Base-by-base conservation (phyloP, 2,113 vertebrate genomes). In the Pelvicachromis taeniatus region DNA sequence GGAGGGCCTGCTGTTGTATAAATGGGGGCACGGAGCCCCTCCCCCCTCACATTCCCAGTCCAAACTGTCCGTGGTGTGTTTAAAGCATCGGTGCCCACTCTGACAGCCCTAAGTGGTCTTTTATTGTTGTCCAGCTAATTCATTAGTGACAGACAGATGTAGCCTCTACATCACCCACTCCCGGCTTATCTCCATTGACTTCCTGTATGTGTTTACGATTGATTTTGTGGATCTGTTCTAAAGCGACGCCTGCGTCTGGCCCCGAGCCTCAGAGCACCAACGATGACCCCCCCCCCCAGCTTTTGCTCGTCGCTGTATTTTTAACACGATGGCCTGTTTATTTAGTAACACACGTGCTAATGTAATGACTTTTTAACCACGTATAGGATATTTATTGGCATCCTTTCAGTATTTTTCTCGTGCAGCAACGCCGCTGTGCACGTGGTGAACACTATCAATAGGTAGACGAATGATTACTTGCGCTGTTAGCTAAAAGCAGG, bases 1-100 rank as follows among this genome's bases (percentile, higher is more conserved):
- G 16, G 53, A 77, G 77, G 79, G 79, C 85, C 73, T 58, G 77
- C 82, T 82, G 55, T 85, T 87, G 75, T 73, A 19, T 80, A 58
- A 80, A 45, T 73, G 17, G 84, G 45, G 23, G 45, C 82, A 48
- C 54, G 33, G 16, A 50, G 70, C 38, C 35, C 31, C 52, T 80
- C 68, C 77, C 33, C 17, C 29, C 48, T 80, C 42, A 1, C 29
- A 17, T 80, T 77, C 81, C 45, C 48, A 84, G 63, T 63, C n/a
- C 80, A 13, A 53, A 65, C 68, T 50, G 31, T 31, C 45, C 9
- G 40, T 11, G 48, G 4, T 55, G 26, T 52, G 26, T 75, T 75
- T 52, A 75, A 75, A 75, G n/a, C 45, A 50, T 31, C 26, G 31
- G 70, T n/a, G 26, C n/a, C 45, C 26, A 50, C 68, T 70, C 38